Conservation (phyloP, 1,140 invertebrate genomes). For the Ips nitidus region DNA sequence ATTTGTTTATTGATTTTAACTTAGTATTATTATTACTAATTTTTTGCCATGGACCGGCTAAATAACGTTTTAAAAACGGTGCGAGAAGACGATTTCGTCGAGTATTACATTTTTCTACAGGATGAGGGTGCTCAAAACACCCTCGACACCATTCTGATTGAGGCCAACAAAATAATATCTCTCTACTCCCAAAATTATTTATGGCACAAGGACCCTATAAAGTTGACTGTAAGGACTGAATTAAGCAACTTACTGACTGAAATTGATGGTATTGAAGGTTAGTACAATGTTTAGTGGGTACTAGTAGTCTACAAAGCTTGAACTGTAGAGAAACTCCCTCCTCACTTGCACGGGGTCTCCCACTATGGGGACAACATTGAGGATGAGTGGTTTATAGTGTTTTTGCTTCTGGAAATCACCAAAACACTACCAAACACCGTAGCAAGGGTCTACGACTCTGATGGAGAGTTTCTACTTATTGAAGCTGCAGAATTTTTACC, state of each 20-base stretch:
- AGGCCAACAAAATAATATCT: constrained; percentile 54
- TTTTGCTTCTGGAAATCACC: constrained; percentile 75
- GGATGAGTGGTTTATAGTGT: constrained; percentile 95
- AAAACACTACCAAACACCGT: constrained; percentile 71
- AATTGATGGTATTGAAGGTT: constrained; percentile 53
- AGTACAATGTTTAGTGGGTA: constrained; percentile 1
- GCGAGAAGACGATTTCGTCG: constrained; percentile 67
- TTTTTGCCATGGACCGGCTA: constrained; percentile 6
- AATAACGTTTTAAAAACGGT: constrained; percentile 55
- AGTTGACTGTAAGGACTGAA: constrained; percentile 56
- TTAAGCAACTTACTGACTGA: constrained; percentile 51
- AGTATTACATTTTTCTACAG: constrained; percentile 66
- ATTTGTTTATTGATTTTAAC: too few relatives aligned
- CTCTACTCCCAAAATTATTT: constrained; percentile 57
- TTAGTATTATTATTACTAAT: too few relatives aligned
- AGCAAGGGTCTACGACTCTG: constrained; percentile 77
- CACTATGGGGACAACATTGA: constrained; percentile 92
- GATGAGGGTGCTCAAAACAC: constrained; percentile 41
- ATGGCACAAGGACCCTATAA: constrained; percentile 71
- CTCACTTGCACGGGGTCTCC: constrained; percentile 78
- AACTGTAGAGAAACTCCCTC: constrained; percentile 56
- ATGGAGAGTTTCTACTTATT: constrained; percentile 93
- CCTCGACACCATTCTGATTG: constrained; percentile 51
- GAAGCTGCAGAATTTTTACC: constrained; percentile 89
- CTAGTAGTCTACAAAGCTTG: constrained; percentile 14